phyloP scores from a whole-genome alignment of 2,797 vertebrate genomes.

The Tapirus indicus region DNA sequence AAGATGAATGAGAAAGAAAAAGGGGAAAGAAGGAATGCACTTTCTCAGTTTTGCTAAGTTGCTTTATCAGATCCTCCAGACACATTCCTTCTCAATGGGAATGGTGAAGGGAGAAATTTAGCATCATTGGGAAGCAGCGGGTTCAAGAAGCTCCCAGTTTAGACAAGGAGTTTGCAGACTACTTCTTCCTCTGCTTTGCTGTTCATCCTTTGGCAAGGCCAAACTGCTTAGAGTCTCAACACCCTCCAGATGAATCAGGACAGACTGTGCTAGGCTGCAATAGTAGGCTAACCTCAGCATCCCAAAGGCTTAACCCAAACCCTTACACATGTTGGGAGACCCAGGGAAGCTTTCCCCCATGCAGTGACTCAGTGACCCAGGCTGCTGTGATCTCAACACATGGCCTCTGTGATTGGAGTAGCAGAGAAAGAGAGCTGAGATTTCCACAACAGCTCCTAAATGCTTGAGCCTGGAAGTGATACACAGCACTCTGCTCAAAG shows the following conservation, averaged over 20 bases:
- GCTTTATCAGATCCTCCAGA: not conserved
- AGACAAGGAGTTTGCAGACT: not conserved
- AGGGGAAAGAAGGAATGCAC: not conserved
- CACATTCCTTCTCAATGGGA: not conserved
- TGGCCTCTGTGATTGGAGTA: not conserved
- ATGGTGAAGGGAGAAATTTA: not conserved
- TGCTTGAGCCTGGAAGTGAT: not conserved
- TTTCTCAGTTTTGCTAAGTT: not conserved
- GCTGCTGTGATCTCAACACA: not conserved
- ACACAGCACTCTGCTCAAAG: not conserved
- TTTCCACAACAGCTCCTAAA: not conserved
- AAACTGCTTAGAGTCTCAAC: not conserved
- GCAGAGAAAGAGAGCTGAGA: not conserved
- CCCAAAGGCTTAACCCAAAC: not conserved
- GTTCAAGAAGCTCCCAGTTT: not conserved
- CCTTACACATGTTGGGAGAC: not conserved
- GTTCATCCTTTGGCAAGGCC: not conserved
- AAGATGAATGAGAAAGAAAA: not conserved
- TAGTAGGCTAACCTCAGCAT: not conserved
- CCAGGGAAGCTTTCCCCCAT: not conserved
- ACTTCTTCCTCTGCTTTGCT: not conserved
- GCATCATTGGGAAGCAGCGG: not conserved
- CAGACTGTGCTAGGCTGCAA: not conserved
- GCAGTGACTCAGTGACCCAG: not conserved
- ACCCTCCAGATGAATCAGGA: not conserved